phyloP scores from a whole-genome alignment of 2,113 vertebrate species.

The Pipa parva region DNA sequence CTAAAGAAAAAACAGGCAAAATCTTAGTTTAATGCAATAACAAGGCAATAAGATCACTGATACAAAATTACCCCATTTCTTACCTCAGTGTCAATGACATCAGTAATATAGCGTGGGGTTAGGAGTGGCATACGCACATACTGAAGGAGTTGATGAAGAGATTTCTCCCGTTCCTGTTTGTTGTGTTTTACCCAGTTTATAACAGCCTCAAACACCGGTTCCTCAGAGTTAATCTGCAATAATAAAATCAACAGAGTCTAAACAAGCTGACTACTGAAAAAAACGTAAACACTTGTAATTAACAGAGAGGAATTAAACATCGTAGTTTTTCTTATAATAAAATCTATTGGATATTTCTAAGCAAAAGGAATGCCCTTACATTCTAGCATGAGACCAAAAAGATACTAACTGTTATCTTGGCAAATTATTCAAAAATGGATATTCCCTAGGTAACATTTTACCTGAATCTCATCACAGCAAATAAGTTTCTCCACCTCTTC shows the following conservation, averaged over 20 bases:
- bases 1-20: slow-evolving; percentile 53
- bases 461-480: slow-evolving; percentile 98
- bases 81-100: slow-evolving; percentile 96
- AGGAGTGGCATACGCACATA: slow-evolving; percentile 94
- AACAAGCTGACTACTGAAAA: neutral
- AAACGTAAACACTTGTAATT: neutral
- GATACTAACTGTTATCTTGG: too few species aligned
- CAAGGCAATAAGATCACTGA: neutral
- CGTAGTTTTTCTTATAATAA: too few species aligned
- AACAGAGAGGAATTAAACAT: too few species aligned
- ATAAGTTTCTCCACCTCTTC: slow-evolving; percentile 96
- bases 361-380: too few species aligned
- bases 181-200: slow-evolving; percentile 97
- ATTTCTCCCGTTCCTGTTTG: slow-evolving; percentile 81
- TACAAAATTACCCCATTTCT: neutral
- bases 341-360: too few species aligned
- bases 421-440: too few species aligned
- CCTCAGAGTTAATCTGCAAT: slow-evolving; percentile 89
- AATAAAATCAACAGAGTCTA: neutral
- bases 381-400: too few species aligned
- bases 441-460: too few species aligned
- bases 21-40: neutral
- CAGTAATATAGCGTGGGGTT: slow-evolving; percentile 94
- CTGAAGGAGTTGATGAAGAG: slow-evolving; percentile 85
- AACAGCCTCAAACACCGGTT: slow-evolving; percentile 94